Percentiles rank a stretch among this genome's conserved stretches.
Conservation (phyloP, 2,113 vertebrate genomes). For the Amblyopsis rosae region DNA sequence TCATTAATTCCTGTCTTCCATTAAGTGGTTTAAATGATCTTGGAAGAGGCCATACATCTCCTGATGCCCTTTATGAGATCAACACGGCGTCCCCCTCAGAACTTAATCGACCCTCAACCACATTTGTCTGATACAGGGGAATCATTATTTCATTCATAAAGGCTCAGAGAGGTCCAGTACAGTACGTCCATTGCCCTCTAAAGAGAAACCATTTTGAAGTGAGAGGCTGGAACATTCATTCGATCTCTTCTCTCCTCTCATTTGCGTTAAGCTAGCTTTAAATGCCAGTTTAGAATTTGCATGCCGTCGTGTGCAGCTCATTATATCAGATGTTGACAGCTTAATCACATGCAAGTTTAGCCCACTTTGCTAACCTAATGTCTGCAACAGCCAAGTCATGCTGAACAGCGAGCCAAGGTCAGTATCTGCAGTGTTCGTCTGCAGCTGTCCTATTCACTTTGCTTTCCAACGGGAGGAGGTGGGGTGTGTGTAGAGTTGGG, state of each 20-base stretch:
- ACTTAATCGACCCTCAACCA: slow-evolving; percentile 71
- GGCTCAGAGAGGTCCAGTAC: slow-evolving; percentile 63
- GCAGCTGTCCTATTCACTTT: no score
- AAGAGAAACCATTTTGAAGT: slow-evolving; percentile 43
- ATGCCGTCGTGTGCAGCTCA: slow-evolving; percentile 69
- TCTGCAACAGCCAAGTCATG: no score
- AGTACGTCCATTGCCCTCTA: slow-evolving; percentile 62
- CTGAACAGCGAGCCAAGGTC: no score
- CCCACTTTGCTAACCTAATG: slow-evolving; percentile 31
- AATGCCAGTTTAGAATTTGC: slow-evolving; percentile 75
- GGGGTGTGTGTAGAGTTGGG: no score
- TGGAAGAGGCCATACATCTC: slow-evolving; percentile 77
- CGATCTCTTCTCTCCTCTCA: slow-evolving; percentile 60
- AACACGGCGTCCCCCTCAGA: slow-evolving; percentile 65
- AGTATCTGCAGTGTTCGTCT: no score
- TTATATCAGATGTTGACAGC: slow-evolving; percentile 70
- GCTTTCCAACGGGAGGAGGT: no score
- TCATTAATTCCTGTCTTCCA: slow-evolving; percentile 75
- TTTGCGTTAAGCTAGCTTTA: slow-evolving; percentile 71
- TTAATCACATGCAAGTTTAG: slow-evolving; percentile 66
- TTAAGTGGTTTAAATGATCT: slow-evolving; percentile 79
- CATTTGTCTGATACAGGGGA: slow-evolving; percentile 67
- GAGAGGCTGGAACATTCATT: slow-evolving; percentile 47
- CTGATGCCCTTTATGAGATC: slow-evolving; percentile 76
- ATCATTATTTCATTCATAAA: slow-evolving; percentile 70